These are phyloP conservation scores for Papilio polytes DNA, from an alignment of 1,140 invertebrate genomes.

Conservation along the genomic window DNA sequence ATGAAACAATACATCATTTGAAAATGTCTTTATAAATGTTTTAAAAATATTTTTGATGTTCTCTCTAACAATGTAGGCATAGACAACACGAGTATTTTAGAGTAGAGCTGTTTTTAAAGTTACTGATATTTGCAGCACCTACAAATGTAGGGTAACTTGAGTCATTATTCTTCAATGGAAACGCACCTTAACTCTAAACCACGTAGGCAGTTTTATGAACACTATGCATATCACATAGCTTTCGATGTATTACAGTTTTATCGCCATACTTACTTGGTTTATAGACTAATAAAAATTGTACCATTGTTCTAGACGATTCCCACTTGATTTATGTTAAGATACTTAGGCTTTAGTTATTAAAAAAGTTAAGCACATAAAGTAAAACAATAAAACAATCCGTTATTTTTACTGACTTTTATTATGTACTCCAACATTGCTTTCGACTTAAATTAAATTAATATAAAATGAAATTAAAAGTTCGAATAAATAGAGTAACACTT, in stretches of 20 bases:
- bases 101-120: neutral
- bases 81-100: no score
- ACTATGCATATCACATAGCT: conserved; percentile 10
- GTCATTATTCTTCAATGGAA: neutral
- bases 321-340: neutral
- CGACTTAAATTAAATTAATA: no score
- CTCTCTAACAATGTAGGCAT: no score
- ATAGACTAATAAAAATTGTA: conserved; percentile 4
- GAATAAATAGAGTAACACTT: no score
- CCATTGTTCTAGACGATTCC: neutral
- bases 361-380: neutral
- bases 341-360: no score
- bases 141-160: neutral
- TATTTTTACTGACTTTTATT: no score
- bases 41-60: no score
- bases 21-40: no score
- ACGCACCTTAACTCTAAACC: neutral
- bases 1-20: no score
- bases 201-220: conserved; percentile 1
- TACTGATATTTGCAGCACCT: neutral
- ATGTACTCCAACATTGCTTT: no score
- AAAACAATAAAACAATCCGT: no score
- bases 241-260: neutral
- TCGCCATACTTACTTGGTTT: neutral
- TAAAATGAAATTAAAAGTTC: neutral